Base-by-base conservation (phyloP, 2,888 invertebrate species). In the Syritta pipiens region DNA sequence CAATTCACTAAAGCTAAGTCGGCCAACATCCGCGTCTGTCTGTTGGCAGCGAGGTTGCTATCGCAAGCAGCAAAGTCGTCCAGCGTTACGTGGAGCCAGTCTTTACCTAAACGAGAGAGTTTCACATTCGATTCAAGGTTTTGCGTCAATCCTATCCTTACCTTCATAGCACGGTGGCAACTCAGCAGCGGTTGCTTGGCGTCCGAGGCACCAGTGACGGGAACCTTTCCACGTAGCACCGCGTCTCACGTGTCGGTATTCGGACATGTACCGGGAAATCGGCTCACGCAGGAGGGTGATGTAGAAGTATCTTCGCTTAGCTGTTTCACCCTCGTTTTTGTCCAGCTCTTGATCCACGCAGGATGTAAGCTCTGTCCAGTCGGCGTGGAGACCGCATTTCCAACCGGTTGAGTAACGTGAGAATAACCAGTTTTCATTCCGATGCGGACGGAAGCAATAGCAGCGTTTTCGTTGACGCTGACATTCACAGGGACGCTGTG, bases 301-400 rank as follows among this genome's bases (percentile, higher is more conserved):
- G 90, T 98, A 99, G 90, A 97, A 97, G 90, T 98, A 99, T 84
- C 98, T 92, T 84, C 96, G 90, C 85, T 94, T 94, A 1, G 94
- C 92, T 5, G 92, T 92, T 65, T 93, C 93, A 3, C 95, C 95
- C 89, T 98, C 98, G 86, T 96, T 94, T 87, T 96, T 94, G 89
- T 98, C 96, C 86, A 99, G 91, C 85, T 96, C 96, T 20, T 94
- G 93, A 86, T 98, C 96, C 32, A 97, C 97, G 89, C 98, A 98
- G 83, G 92, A 92, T 6, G 96, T 97, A 83, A 99, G 89, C 90
- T 99, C 99, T 1, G 99, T 99, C 95, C 97, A 99, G 90, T 99
- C 99, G 20, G 98, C 97, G 87, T 98, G 98, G 46, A 99, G 91
- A 57, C 99, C 99, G 89, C 99, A 99, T 86, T 96, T 96, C 98